Evolutionary conservation across 1,140 invertebrate genomes (phyloP).

Genomic region (Cyclina sinensis): DNA sequence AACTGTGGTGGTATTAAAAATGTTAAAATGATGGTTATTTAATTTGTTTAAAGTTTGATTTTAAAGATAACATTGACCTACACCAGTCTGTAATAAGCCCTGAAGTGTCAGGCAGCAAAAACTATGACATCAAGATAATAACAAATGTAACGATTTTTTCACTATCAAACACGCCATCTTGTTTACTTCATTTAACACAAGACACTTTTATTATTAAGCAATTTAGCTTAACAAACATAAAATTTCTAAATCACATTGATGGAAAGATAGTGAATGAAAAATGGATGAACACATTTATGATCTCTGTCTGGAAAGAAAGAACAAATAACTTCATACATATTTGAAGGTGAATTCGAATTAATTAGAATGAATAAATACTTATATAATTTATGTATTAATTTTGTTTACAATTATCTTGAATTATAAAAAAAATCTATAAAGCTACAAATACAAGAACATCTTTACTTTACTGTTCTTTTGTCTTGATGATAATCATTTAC

Average conservation of each 20-base stretch:
- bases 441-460: too few species aligned
- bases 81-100: slow-evolving; percentile 1
- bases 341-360: too few species aligned
- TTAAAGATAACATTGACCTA: neutral
- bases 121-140: neutral
- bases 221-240: neutral
- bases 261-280: neutral
- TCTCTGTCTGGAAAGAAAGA: too few species aligned
- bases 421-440: too few species aligned
- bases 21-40: neutral
- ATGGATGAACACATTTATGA: neutral
- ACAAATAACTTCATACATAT: too few species aligned
- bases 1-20: neutral
- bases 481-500: too few species aligned
- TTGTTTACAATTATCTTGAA: too few species aligned
- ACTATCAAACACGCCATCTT: neutral
- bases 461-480: too few species aligned
- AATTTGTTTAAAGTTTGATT: slow-evolving; percentile 24
- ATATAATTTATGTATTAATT: too few species aligned
- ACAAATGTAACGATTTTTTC: neutral
- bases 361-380: too few species aligned
- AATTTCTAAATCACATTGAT: neutral
- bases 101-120: neutral
- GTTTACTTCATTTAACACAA: slow-evolving; percentile 9
- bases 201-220: slow-evolving; percentile 24